phyloP scores from a whole-genome alignment of 2,888 invertebrate species.

The Embidobia sp. region DNA sequence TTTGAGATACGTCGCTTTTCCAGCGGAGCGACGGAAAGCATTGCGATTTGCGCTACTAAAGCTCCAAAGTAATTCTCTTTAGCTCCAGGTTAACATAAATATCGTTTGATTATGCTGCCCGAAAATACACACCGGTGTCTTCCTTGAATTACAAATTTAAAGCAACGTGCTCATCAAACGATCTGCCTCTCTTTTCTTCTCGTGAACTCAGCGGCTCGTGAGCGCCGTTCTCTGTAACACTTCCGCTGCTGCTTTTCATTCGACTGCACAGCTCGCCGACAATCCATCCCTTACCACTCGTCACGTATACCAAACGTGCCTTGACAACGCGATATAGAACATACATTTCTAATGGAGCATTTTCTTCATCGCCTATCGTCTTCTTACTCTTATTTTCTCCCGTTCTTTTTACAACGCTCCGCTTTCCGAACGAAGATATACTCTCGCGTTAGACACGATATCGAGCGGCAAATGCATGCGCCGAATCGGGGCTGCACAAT shows the following conservation, averaged over 20 bases:
- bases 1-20: too few relatives aligned
- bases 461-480: too few relatives aligned
- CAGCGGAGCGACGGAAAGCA: too few relatives aligned
- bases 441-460: too few relatives aligned
- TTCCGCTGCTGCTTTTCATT: constrained; percentile 43
- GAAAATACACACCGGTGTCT: constrained; percentile 23
- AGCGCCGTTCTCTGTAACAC: constrained; percentile 39
- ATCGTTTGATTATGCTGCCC: constrained; percentile 45
- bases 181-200: constrained; percentile 3
- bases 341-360: constrained; percentile 72
- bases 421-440: too few relatives aligned
- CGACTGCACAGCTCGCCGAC: constrained; percentile 52
- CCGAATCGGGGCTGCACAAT: too few relatives aligned
- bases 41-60: too few relatives aligned
- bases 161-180: constrained; percentile 25
- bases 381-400: constrained; percentile 18
- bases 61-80: constrained; percentile 6
- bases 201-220: too few relatives aligned
- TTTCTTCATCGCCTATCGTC: constrained; percentile 61
- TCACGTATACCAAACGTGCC: constrained; percentile 72
- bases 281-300: constrained; percentile 64
- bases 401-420: too few relatives aligned
- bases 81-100: constrained; percentile 46
- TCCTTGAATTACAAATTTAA: constrained; percentile 40
- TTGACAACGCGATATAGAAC: constrained; percentile 69